Base-by-base conservation (phyloP, 1,140 invertebrate species). In the Meloidogyne floridensis region DNA sequence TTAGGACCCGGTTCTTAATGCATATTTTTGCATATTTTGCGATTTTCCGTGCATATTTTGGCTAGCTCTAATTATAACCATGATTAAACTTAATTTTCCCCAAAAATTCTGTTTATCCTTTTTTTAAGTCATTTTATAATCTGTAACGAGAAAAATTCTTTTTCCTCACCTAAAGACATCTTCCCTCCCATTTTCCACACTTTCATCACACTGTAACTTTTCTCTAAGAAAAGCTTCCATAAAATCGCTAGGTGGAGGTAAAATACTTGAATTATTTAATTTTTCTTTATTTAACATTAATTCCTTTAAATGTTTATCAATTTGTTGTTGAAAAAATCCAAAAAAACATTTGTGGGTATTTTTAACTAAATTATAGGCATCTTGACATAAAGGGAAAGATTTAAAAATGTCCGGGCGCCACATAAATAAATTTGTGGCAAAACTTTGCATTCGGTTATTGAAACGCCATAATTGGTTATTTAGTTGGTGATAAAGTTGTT, bases 211-310 rank as follows among this genome's bases (percentile, higher is more conserved):
- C 51, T 3, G n/a, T 20, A 65, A 65, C n/a, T 83, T 80, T 51
- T 84, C 47, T 10, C 71, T 56, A 8, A 84, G 77, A 79, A 85
- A 84, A 51, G 83, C 83, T 65, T 85, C 78, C 47, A 82, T 81
- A 81, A 81, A 84, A 70, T 84, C 82, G 0, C 15, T 32, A 11
- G 83, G 74, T 47, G 80, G 70, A 6, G 13, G 4, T 13, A 65
- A 11, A 15, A n/a, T 65, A n/a, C n/a, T n/a, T 18, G n/a, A 7
- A 65, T 65, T 8, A 65, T n/a, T 65, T 65, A 65, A 59, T 15
- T 15, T 15, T 15, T 59, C 56, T 32, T 84, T 65, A 32, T 32
- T 32, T 32, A 32, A 32, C 32, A 32, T 32, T 10, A 59, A 32
- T 18, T 32, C n/a, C 15, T 75, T 54, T 11, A 81, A 11, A 13